Evolutionary conservation across 2,888 invertebrate species (phyloP), one percentile per base, ranked within the genome.

Genomic region (Campoplex capitator): DNA sequence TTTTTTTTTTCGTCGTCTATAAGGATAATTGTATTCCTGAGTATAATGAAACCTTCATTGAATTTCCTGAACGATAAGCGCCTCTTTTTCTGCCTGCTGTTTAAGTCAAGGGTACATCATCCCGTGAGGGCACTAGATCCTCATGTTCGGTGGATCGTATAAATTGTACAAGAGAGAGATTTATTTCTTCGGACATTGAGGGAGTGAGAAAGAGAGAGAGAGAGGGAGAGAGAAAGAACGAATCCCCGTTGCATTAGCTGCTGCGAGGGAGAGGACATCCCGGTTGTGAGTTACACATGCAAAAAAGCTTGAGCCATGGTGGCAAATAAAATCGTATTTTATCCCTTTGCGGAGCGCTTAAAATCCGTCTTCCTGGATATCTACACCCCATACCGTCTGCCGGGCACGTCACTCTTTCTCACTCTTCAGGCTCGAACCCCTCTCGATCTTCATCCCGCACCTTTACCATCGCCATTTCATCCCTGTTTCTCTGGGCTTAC

Each of bases 241-340:
- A 79, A 71, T 38, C 68, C 79, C 38, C 74, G 74, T 70, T 85
- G 85, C 90, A 91, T 54, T 83, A 54, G 58, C 38, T 67, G 28
- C 35, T 42, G 58, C 51, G 51, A 65, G 62, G 58, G 67, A 74
- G 54, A 51, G 75, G 48, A 83, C 88, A 89, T 89, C 88, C 84
- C 88, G 87, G 89, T 86, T 87, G 88, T 88, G 91, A 92, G 90
- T 91, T 90, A 90, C 89, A 88, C 85, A 87, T 54, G 73, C 58
- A 56, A 32, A 56, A 38, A 73, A 65, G 80, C 73, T 18, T 73
- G 73, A 73, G 68, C 87, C 85, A 90, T 86, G 90, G 91, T 91
- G 90, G 92, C 92, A 93, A 93, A 93, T 94, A 93, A 94, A 94
- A 94, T 94, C 92, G 93, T 93, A 93, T 94, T 94, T 93, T 92